Evolutionary conservation across 1,140 invertebrate genomes (phyloP), one percentile per base, ranked within the genome.

Genomic region (Panulirus ornatus): DNA sequence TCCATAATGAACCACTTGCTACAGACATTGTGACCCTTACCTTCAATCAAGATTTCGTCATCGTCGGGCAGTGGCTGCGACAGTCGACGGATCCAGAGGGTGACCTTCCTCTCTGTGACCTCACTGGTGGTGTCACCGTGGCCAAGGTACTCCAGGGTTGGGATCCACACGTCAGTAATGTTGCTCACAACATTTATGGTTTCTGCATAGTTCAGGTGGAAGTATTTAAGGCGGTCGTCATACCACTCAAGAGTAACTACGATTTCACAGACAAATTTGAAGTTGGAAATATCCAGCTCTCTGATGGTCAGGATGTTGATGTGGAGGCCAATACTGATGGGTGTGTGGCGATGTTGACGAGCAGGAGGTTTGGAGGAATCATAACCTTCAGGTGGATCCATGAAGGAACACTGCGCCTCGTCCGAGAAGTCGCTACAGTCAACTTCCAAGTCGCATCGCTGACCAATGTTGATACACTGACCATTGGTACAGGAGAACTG

Each of bases 401-500:
- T 19, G 58, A 92, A 30, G 93, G 92, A 96, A 95, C 98, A 99
- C 93, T 96, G 95, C 92, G 96, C 95, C 95, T 99, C 98, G 94
- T 99, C 98, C 3, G 97, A 98, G 34, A 96, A 95, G 94, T 99
- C 98, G 8, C 95, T 94, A 93, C 98, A 99, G 93, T 98, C 97
- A 2, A 94, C 94, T 70, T 95, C 95, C 19, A 97, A 96, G 93
- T 99, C 96, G 93, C 98, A 99, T 30, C 98, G 96, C 84, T 95
- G 95, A 0, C 95, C 93, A 93, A 97, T 97, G 0, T 96, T 94
- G 91, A 99, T 98, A 93, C 98, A 99, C 88, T 98, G 95, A 58
- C 97, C 97, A 93, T 98, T 98, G 40, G 95, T 95, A 93, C 98
- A 99, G 0, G 97, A 98, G 0, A 98, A 97, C 94, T 99, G 94